Conservation (phyloP, 2,113 vertebrate species). For the Tragelaphus buxtoni region DNA sequence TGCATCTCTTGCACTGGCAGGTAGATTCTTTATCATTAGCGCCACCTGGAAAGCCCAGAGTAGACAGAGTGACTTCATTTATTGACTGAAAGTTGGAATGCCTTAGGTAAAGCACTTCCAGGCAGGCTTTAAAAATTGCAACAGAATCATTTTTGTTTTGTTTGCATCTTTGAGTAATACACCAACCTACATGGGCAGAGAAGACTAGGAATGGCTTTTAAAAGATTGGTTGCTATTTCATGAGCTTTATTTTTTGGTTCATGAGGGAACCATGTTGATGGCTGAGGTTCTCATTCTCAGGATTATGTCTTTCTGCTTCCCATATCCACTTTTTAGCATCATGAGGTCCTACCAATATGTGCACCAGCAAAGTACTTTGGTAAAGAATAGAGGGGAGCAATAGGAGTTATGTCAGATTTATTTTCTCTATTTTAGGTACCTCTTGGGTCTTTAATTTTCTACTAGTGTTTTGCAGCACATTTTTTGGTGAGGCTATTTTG, state of each 20-base stretch:
- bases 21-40: not conserved
- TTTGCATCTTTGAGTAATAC: not conserved
- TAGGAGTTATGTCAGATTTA: not conserved
- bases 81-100: not conserved
- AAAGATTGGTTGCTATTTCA: not conserved
- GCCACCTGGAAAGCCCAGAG: not conserved
- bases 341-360: not conserved
- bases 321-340: not conserved
- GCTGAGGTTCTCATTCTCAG: not conserved
- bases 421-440: not conserved
- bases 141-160: not conserved
- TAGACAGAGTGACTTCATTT: not conserved
- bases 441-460: not conserved
- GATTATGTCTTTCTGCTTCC: not conserved
- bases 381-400: not conserved
- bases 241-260: not conserved
- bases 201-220: not conserved
- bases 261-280: not conserved
- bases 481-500: not conserved
- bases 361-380: not conserved
- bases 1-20: not conserved
- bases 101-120: not conserved
- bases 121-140: not conserved
- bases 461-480: not conserved
- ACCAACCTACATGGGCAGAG: not conserved